Conservation (phyloP, 2,797 vertebrate genomes). For the Adrianichthys oophorus region DNA sequence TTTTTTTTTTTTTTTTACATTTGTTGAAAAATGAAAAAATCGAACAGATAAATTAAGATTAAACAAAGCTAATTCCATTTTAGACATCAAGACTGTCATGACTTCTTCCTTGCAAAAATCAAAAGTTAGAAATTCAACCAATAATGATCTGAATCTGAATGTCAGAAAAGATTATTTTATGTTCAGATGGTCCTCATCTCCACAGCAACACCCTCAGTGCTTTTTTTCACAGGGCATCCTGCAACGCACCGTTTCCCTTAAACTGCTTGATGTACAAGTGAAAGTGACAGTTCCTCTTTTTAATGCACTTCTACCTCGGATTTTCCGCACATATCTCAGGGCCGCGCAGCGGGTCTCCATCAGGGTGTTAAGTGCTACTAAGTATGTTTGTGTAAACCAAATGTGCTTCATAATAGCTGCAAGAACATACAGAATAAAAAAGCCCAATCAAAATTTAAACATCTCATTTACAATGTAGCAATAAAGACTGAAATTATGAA, state of each 20-base stretch:
- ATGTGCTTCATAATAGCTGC: slow-evolving; percentile 15
- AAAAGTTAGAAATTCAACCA: too few relatives aligned
- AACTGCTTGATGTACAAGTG: slow-evolving; percentile 1
- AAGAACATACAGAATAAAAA: slow-evolving; percentile 32
- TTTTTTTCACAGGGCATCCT: slow-evolving; percentile 10
- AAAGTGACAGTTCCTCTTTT: slow-evolving; percentile 18
- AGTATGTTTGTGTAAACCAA: slow-evolving; percentile 44
- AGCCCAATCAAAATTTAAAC: slow-evolving; percentile 43
- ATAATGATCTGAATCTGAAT: too few relatives aligned
- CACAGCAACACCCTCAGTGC: slow-evolving; percentile 73
- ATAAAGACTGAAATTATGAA: too few relatives aligned
- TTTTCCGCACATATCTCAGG: slow-evolving; percentile 27
- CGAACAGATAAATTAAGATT: too few relatives aligned
- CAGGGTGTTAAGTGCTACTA: slow-evolving; percentile 38
- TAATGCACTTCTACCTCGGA: slow-evolving; percentile 25
- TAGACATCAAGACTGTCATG: too few relatives aligned
- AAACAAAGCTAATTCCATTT: too few relatives aligned
- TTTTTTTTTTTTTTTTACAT: too few relatives aligned
- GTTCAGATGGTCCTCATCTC: slow-evolving; percentile 50
- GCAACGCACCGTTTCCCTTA: slow-evolving; percentile 8
- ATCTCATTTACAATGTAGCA: slow-evolving; percentile 8
- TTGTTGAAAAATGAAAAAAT: too few relatives aligned
- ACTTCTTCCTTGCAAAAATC: too few relatives aligned
- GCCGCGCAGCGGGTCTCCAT: slow-evolving; percentile 34
- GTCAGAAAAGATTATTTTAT: neutral